These are phyloP conservation scores for Pectinophora gossypiella DNA, from an alignment of 1,140 invertebrate genomes.

Conservation along the genomic window DNA sequence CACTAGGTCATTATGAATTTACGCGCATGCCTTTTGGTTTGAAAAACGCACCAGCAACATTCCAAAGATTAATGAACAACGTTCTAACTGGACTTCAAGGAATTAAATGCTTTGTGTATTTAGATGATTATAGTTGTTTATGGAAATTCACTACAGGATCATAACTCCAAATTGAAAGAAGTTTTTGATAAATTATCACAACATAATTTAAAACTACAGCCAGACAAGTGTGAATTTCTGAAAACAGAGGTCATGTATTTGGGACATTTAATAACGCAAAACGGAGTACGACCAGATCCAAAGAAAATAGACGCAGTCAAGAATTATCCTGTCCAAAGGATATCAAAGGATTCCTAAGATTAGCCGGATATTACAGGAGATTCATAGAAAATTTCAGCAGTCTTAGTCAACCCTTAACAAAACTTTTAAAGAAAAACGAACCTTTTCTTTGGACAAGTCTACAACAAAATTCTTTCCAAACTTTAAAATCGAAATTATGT, in stretches of 20 bases:
- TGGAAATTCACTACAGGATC: constrained; percentile 23
- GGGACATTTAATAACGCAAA: not conserved
- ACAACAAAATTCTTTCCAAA: constrained; percentile 8
- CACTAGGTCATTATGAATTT: constrained; percentile 42
- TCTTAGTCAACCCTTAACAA: constrained; percentile 23
- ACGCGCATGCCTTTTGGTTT: constrained; percentile 24
- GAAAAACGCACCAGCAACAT: constrained; percentile 6
- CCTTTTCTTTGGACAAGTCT: constrained; percentile 4
- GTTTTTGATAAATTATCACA: constrained; percentile 26
- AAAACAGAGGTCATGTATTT: constrained; percentile 16
- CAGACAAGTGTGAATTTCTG: constrained; percentile 39
- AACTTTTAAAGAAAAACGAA: constrained; percentile 18
- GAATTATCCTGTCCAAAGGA: constrained; percentile 26
- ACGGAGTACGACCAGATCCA: constrained; percentile 21
- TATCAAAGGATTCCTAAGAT: constrained; percentile 28
- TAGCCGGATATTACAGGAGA: constrained; percentile 11
- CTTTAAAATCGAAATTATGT: constrained; percentile 7
- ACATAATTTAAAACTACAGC: constrained; percentile 29
- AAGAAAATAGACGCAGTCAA: constrained; percentile 24
- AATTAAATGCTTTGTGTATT: constrained; percentile 34
- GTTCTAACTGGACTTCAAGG: constrained; percentile 30
- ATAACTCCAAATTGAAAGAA: constrained; percentile 19
- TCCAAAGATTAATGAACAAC: constrained; percentile 33
- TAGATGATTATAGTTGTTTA: constrained; percentile 45
- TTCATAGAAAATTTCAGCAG: constrained; percentile 27